A percentile compares a stretch with the other conserved stretches of the same genome.
phyloP scores from a whole-genome alignment of 2,888 invertebrate genomes.

The Blera fallax region DNA sequence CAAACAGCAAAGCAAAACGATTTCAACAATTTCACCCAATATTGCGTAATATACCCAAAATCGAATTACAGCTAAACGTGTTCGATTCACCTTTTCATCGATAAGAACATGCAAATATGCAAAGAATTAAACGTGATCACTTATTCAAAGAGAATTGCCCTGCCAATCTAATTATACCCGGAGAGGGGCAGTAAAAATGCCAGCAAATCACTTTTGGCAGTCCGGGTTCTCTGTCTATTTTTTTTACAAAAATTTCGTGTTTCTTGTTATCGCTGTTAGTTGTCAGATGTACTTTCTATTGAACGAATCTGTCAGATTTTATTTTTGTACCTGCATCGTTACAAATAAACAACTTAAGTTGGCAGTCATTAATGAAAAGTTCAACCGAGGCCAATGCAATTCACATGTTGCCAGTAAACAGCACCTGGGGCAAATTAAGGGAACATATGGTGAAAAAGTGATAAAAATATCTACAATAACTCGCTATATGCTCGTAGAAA shows the following conservation, averaged over 20 bases:
- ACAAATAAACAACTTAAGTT: neutral
- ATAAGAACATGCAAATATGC: slow-evolving; percentile 17
- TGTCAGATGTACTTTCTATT: neutral
- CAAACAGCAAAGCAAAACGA: neutral
- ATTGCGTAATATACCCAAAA: slow-evolving; percentile 1
- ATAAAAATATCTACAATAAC: neutral
- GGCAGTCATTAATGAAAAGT: neutral
- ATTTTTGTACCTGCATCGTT: neutral
- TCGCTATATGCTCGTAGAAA: neutral
- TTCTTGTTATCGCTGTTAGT: neutral
- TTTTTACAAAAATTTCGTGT: slow-evolving; percentile 12
- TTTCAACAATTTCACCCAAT: slow-evolving; percentile 15
- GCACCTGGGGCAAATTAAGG: slow-evolving; percentile 13
- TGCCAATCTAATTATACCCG: slow-evolving; percentile 1
- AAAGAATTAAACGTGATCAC: slow-evolving; percentile 28
- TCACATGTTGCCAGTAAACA: slow-evolving; percentile 18
- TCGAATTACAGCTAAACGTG: slow-evolving; percentile 16
- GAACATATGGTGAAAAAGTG: slow-evolving; percentile 2
- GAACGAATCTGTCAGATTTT: slow-evolving; percentile 16
- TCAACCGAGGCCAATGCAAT: neutral
- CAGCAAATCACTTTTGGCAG: slow-evolving; percentile 8
- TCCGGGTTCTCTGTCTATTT: neutral
- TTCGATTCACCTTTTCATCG: slow-evolving; percentile 8
- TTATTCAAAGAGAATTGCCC: neutral
- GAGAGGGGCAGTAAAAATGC: neutral